Percentiles rank a stretch among this genome's conserved stretches.
These are phyloP conservation scores for Pipistrellus pipistrellus DNA, from an alignment of 2,797 vertebrate genomes.

Conservation along the genomic window DNA sequence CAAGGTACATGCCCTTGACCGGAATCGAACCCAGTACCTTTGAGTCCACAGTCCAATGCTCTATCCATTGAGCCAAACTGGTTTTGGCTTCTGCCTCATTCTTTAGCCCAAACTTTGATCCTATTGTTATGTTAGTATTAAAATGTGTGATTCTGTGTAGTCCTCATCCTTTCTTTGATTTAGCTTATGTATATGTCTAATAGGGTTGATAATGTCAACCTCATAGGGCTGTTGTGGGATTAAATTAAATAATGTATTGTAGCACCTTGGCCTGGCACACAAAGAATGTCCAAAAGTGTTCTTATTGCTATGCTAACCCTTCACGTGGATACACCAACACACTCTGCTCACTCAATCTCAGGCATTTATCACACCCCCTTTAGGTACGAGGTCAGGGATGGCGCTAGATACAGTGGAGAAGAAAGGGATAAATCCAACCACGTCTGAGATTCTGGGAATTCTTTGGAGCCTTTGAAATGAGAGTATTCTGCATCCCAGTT, in stretches of 20 bases:
- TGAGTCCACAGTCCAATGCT: no score
- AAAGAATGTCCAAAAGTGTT: neutral
- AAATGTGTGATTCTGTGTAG: neutral
- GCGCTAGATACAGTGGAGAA: neutral
- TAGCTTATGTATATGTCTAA: slow-evolving; percentile 25
- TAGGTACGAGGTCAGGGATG: neutral
- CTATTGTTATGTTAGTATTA: neutral
- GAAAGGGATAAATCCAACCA: neutral
- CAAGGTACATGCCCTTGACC: no score
- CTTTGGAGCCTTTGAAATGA: slow-evolving; percentile 13
- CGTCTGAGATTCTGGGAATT: neutral
- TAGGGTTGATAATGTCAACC: neutral
- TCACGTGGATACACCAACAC: neutral
- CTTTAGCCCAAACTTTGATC: neutral
- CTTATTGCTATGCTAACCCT: neutral
- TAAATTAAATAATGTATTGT: neutral
- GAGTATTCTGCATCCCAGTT: slow-evolving; percentile 7
- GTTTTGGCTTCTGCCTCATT: neutral
- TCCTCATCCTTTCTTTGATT: slow-evolving; percentile 13
- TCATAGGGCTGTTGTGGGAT: neutral
- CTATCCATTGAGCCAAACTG: no score
- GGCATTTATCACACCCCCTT: neutral
- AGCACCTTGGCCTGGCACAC: neutral
- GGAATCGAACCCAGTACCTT: no score
- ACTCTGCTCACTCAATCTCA: neutral